A percentile compares a stretch with the other conserved stretches of the same genome.
Conservation (phyloP, 2,113 vertebrate species). For the Spheniscus mendiculus region DNA sequence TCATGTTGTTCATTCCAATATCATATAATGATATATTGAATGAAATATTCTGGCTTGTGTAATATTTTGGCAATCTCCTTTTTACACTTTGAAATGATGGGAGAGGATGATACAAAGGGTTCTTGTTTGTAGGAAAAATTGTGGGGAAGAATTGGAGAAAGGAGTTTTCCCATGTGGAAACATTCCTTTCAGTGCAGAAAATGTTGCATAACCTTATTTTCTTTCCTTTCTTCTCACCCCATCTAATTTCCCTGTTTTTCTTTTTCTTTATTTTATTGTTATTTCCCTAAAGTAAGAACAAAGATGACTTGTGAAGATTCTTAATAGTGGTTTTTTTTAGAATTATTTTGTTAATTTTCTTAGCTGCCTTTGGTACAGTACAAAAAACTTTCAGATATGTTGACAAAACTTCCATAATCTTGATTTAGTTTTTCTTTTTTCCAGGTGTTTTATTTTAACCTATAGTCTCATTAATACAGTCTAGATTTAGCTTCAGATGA, state of each 20-base stretch:
- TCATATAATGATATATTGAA: not conserved
- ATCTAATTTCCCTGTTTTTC: not conserved
- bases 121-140: not conserved
- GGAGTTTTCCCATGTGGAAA: not conserved
- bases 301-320: not conserved
- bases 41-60: not conserved
- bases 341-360: conserved; percentile 12
- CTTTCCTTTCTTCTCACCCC: not conserved
- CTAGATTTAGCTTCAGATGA: not conserved
- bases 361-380: not conserved
- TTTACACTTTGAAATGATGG: not conserved
- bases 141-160: not conserved
- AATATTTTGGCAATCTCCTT: not conserved
- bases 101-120: not conserved
- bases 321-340: not conserved
- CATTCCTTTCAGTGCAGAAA: not conserved
- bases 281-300: not conserved
- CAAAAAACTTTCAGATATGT: not conserved
- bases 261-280: not conserved
- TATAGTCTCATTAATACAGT: not conserved
- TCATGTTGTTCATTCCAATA: not conserved
- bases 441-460: not conserved
- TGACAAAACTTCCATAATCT: not conserved
- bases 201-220: not conserved
- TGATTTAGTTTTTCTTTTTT: not conserved